These are phyloP conservation scores for Paramuricea clavata DNA, from an alignment of 92 coral and sea anemone species.

Conservation along the genomic window DNA sequence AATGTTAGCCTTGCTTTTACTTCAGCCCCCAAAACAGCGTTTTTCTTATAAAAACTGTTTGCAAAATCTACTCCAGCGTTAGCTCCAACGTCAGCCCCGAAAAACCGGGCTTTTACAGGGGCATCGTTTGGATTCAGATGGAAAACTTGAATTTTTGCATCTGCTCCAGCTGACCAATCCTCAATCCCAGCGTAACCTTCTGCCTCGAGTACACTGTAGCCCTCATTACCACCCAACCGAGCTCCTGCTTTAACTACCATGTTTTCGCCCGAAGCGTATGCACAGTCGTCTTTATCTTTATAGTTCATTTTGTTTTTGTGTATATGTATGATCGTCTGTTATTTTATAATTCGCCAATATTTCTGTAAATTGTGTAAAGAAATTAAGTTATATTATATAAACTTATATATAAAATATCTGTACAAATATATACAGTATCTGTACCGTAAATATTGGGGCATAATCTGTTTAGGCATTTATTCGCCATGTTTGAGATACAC, in stretches of 20 bases:
- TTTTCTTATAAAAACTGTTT: background rate
- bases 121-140: background rate
- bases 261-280: background rate
- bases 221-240: background rate
- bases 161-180: no score
- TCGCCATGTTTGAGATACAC: no score
- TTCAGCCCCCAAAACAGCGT: constrained; percentile 12
- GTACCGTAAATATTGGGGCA: no score
- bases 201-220: constrained; percentile 6
- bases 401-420: no score
- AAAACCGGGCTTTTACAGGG: constrained; percentile 21
- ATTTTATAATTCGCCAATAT: no score
- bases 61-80: background rate
- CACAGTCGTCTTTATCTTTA: background rate
- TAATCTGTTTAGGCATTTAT: no score
- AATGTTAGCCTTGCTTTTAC: constrained; percentile 14
- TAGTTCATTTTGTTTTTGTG: no score
- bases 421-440: no score
- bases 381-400: no score
- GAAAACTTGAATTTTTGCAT: background rate
- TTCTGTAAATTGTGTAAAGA: no score
- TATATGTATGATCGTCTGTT: no score
- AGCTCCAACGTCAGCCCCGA: constrained; percentile 23
- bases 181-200: background rate
- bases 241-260: background rate